phyloP scores from a whole-genome alignment of 2,888 invertebrate genomes.

The Ormyrus rosae region DNA sequence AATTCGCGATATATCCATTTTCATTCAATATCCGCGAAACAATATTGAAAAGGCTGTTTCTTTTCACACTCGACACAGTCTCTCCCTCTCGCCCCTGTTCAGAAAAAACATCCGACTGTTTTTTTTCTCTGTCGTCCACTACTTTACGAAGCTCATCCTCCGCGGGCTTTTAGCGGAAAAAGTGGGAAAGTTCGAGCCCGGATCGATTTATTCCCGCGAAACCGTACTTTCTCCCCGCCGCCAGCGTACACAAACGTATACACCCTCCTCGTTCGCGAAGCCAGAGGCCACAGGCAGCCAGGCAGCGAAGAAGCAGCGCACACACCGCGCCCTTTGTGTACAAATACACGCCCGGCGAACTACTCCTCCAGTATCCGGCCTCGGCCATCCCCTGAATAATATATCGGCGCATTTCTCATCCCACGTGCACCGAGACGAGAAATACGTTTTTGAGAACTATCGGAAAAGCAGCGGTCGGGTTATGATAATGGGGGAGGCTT shows the following conservation, averaged over 20 bases:
- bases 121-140: background rate
- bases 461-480: conserved; percentile 10
- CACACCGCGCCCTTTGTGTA: background rate
- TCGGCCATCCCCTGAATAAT: conserved; percentile 23
- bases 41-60: background rate
- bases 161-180: background rate
- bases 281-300: background rate
- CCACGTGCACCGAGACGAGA: background rate
- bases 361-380: background rate
- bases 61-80: background rate
- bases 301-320: too few species aligned
- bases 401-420: conserved; percentile 44
- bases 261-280: too few species aligned
- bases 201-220: conserved; percentile 16
- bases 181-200: background rate
- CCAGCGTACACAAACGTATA: too few species aligned
- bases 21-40: too few species aligned
- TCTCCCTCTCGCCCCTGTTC: background rate
- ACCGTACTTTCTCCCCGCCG: background rate
- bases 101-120: background rate
- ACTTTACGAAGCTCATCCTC: background rate
- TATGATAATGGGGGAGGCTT: conserved; percentile 42
- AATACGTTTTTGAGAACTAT: conserved; percentile 47
- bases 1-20: too few species aligned
- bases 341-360: background rate